Conservation (phyloP, 2,888 invertebrate genomes). For the Leptinotarsa peninsularis region DNA sequence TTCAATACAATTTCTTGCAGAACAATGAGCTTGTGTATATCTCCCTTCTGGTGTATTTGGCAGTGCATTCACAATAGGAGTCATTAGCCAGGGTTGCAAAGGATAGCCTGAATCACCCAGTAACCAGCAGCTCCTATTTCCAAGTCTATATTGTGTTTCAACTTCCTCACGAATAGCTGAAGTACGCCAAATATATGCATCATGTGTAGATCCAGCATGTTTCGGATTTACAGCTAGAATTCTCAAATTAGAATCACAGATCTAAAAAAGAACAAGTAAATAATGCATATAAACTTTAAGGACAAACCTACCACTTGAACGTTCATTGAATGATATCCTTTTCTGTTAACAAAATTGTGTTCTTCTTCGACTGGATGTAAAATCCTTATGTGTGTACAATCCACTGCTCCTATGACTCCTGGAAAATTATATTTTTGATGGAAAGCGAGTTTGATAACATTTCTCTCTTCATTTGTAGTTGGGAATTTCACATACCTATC, state of each 20-base stretch:
- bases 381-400: constrained; percentile 23
- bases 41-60: constrained; percentile 30
- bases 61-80: constrained; percentile 34
- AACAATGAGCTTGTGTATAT: constrained; percentile 37
- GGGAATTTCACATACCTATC: constrained; percentile 24
- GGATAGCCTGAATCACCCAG: constrained; percentile 14
- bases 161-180: constrained; percentile 20
- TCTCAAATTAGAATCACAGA: constrained; percentile 23
- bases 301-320: constrained; percentile 21
- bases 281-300: background rate
- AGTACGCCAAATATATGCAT: constrained; percentile 32
- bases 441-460: constrained; percentile 18
- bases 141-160: constrained; percentile 6
- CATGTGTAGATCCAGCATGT: constrained; percentile 32
- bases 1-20: constrained; percentile 36
- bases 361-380: constrained; percentile 21
- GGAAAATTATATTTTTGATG: constrained; percentile 22
- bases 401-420: constrained; percentile 5
- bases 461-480: constrained; percentile 17
- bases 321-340: constrained; percentile 27
- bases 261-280: background rate
- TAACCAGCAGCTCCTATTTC: constrained; percentile 13
- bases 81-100: constrained; percentile 32
- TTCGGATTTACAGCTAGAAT: constrained; percentile 18
- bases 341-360: constrained; percentile 19